Base-by-base conservation (phyloP, 2,797 vertebrate species). In the Sarcoramphus papa region DNA sequence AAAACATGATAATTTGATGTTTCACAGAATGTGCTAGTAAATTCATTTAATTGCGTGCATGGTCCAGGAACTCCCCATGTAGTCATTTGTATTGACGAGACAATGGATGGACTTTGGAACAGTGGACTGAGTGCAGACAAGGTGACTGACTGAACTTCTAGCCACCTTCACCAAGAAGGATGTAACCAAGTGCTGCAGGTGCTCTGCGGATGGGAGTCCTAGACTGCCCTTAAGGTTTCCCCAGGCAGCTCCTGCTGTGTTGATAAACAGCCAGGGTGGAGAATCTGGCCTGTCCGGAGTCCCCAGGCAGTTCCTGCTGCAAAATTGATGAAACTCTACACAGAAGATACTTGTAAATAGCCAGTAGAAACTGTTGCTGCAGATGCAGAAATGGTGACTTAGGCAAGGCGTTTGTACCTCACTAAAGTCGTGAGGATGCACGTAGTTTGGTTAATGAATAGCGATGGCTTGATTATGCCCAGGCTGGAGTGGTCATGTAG, bases 371-470 rank as follows among this genome's bases (percentile, higher is more conserved):
- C 11, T 40, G 18, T 21, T 75, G 48, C 30, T 59, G n/a, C 68
- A 89, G 64, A 22, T 57, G 35, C 64, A 59, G 45, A 45, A 85
- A 27, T 14, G 40, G 50, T 68, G 59, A n/a, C 60, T 3, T 24
- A 4, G 33, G 20, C 14, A 41, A 51, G 56, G 53, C 50, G 53
- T 14, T 24, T 8, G 8, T 47, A n/a, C 27, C 45, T 22, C 30
- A 24, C 30, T 17, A 1, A 9, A 56, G n/a, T 33, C 0, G 0
- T 12, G n/a, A 63, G 21, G 16, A 23, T 68, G 31, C 5, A 0
- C 12, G 28, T 35, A 5, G 13, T 45, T 63, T n/a, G 41, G 40
- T 7, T 64, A 62, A 41, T 41, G 37, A 68, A 33, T 30, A 64
- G 35, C 54, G 11, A 2, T 23, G 41, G 22, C 18, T 31, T 48